Percentiles rank a stretch among this genome's conserved stretches.
phyloP scores from a whole-genome alignment of 1,140 invertebrate species.

The Conus betulinus region DNA sequence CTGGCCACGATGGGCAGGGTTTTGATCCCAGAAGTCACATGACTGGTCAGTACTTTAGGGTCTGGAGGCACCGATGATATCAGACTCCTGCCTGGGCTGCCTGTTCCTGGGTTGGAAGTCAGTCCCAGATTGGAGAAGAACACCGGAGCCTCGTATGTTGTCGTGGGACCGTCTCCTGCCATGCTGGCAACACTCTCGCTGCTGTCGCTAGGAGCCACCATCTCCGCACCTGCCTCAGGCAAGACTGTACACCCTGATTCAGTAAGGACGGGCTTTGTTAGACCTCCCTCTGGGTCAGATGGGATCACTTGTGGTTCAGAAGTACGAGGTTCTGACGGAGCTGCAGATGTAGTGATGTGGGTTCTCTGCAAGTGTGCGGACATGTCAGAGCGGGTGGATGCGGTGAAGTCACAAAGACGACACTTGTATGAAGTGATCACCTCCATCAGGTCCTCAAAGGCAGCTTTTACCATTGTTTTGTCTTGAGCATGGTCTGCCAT shows the following conservation, averaged over 20 bases:
- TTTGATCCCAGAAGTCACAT: not conserved
- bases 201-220: not conserved
- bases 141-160: not conserved
- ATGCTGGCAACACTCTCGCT: not conserved
- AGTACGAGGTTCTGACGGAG: not conserved
- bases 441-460: slow-evolving; percentile 69
- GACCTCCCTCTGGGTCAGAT: not conserved
- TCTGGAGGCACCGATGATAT: not conserved
- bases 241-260: not conserved
- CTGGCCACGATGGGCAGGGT: not conserved
- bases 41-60: not conserved
- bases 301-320: not conserved
- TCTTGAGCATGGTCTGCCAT: slow-evolving; percentile 6
- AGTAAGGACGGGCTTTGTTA: not conserved
- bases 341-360: slow-evolving; percentile 41
- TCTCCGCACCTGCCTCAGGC: not conserved
- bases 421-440: slow-evolving; percentile 72
- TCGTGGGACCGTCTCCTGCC: not conserved
- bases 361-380: slow-evolving; percentile 58
- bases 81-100: not conserved
- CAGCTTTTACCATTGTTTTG: not conserved
- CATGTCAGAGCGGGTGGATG: slow-evolving; percentile 57
- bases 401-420: slow-evolving; percentile 66
- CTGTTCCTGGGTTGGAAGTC: not conserved
- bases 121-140: not conserved